Evolutionary conservation across 2,113 vertebrate genomes (phyloP).

Genomic region (Plestiodon gilberti): DNA sequence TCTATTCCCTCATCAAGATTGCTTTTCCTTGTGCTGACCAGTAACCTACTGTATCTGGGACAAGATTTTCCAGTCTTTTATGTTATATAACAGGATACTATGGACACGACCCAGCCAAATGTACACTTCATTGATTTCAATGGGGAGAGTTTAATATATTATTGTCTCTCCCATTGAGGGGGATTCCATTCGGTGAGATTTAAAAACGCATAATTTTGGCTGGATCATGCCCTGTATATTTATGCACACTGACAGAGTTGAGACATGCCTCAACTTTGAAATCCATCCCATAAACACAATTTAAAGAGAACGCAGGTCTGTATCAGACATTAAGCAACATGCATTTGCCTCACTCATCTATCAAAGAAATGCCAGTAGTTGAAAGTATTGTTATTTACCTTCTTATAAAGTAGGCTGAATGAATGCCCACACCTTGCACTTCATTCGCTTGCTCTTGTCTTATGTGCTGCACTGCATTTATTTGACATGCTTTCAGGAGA

Average conservation of each 20-base stretch:
- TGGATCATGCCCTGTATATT: neutral
- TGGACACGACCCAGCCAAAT: neutral
- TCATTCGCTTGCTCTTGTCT: conserved; percentile 40
- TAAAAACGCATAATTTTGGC: neutral
- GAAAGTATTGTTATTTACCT: conserved; percentile 46
- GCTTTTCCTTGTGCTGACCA: neutral
- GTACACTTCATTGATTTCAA: neutral
- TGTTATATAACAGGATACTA: neutral
- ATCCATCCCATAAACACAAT: conserved; percentile 24
- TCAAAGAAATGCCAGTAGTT: conserved; percentile 16
- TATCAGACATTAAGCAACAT: conserved; percentile 43
- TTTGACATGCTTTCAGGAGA: conserved; percentile 63
- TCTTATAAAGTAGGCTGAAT: conserved; percentile 29
- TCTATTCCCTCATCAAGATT: neutral
- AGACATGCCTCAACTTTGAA: conserved; percentile 44
- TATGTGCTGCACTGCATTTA: conserved; percentile 20
- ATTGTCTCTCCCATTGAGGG: neutral
- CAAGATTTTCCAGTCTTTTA: neutral
- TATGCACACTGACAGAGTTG: neutral
- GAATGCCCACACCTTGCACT: conserved; percentile 23
- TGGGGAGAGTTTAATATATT: neutral
- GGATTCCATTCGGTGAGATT: neutral
- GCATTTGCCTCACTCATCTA: neutral
- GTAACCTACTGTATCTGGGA: neutral
- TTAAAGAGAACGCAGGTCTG: conserved; percentile 16